Evolutionary conservation across 2,797 vertebrate genomes (phyloP).

Genomic region (Chelon labrosus): DNA sequence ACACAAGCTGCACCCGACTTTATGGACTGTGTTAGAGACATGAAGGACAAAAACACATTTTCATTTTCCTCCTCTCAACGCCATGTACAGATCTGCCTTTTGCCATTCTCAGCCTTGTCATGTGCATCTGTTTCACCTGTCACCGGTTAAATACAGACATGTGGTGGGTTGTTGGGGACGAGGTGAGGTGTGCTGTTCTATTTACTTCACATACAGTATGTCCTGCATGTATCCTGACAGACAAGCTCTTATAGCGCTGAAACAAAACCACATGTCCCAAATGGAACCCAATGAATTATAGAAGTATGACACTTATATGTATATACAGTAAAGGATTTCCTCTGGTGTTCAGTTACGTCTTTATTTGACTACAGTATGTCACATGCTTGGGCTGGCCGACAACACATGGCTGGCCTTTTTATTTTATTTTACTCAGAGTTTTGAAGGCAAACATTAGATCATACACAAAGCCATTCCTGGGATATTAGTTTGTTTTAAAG

Average conservation of each 20-base stretch:
- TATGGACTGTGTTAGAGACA: constrained; percentile 58
- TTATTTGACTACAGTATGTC: constrained; percentile 61
- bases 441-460: constrained; percentile 37
- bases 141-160: constrained; percentile 44
- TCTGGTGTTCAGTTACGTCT: constrained; percentile 53
- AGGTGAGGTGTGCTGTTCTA: constrained; percentile 27
- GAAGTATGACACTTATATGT: constrained; percentile 49
- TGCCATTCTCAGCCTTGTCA: constrained; percentile 70
- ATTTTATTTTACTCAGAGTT: constrained; percentile 32
- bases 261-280: constrained; percentile 40
- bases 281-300: constrained; percentile 42
- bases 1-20: constrained; percentile 50
- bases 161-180: constrained; percentile 23
- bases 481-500: constrained; percentile 59
- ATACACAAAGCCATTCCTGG: constrained; percentile 53
- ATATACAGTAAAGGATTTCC: constrained; percentile 69
- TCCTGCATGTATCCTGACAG: constrained; percentile 22
- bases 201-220: constrained; percentile 40
- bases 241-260: constrained; percentile 40
- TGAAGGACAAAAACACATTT: constrained; percentile 56
- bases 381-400: constrained; percentile 58
- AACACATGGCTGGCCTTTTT: constrained; percentile 33
- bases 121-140: constrained; percentile 58
- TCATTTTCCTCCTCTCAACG: constrained; percentile 55
- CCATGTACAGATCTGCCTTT: constrained; percentile 73